These are phyloP conservation scores for Prorops nasuta DNA, from an alignment of 1,140 invertebrate species.

Conservation along the genomic window DNA sequence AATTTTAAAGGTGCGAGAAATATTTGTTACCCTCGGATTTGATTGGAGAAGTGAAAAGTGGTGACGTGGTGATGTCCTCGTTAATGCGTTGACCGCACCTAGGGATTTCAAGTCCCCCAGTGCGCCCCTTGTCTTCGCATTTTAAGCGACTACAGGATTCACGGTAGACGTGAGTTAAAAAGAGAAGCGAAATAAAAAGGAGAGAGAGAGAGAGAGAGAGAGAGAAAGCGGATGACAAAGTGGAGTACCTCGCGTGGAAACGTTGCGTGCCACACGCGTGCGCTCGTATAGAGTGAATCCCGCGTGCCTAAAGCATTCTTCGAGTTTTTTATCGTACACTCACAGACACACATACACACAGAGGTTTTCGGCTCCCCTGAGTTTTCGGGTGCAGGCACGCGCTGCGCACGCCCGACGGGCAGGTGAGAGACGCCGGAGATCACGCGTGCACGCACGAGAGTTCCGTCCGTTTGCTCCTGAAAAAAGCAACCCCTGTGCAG, in stretches of 20 bases:
- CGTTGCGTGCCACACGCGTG: background rate
- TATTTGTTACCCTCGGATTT: too few species aligned
- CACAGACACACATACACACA: too few species aligned
- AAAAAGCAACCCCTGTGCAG: conserved; percentile 7
- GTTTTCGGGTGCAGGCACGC: conserved; percentile 30
- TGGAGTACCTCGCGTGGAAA: conserved; percentile 11
- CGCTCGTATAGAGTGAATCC: background rate
- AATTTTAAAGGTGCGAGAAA: too few species aligned
- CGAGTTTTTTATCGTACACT: conserved; percentile 25
- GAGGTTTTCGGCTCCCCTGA: background rate
- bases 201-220: too few species aligned
- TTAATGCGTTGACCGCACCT: too few species aligned
- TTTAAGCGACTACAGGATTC: too few species aligned
- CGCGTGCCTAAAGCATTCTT: conserved; percentile 20
- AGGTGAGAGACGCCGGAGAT: conserved; percentile 29
- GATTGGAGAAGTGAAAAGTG: too few species aligned
- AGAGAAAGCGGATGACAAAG: conserved; percentile 24
- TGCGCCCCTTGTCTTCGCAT: too few species aligned
- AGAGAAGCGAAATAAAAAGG: background rate
- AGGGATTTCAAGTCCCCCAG: too few species aligned
- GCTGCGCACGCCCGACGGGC: conserved; percentile 33
- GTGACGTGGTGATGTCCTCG: too few species aligned
- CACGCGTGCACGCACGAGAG: background rate
- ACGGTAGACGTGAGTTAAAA: background rate
- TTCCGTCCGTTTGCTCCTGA: too few species aligned